Base-by-base conservation (phyloP, 2,888 invertebrate species). In the Tuta absoluta region DNA sequence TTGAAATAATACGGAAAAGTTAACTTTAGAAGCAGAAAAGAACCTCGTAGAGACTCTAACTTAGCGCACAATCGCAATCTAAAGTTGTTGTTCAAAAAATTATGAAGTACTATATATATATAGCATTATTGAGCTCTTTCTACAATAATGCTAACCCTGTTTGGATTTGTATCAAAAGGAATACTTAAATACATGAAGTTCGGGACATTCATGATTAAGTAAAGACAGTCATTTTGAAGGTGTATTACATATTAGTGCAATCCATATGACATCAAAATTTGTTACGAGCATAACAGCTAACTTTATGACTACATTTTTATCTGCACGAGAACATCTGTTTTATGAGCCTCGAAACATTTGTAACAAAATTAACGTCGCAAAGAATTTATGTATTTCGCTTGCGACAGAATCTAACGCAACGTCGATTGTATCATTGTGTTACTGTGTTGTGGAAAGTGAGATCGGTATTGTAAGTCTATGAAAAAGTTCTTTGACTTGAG, bases 281-380 rank as follows among this genome's bases (percentile, higher is more conserved):
- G 69, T 76, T 77, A 81, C 73, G 74, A 79, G 73, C 64, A 28
- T 63, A 75, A 77, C 75, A 73, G 72, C 75, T 69, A 60, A 53
- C 74, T 73, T 79, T 82, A 79, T 79, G 80, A 81, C 83, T 75
- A 77, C 73, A 71, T 76, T 75, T 66, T 80, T 85, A 85, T 86
- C 84, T 82, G 65, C 72, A 70, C 76, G 77, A 78, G 79, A 83
- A 83, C 82, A 84, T 85, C 85, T 79, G 80, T 82, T 78, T 79
- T 75, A 74, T 75, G 81, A 75, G 79, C 78, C 76, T 78, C 41
- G 53, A 53, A 51, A 62, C 62, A 62, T 62, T 62, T 77, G 78
- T 79, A 81, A 82, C 76, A 77, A 80, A 83, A 84, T 79, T 81
- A 84, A 86, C 84, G 85, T 85, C 81, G 75, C 74, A 77, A 77